Evolutionary conservation across 2,888 invertebrate species (phyloP).

Genomic region (Amiota minor): DNA sequence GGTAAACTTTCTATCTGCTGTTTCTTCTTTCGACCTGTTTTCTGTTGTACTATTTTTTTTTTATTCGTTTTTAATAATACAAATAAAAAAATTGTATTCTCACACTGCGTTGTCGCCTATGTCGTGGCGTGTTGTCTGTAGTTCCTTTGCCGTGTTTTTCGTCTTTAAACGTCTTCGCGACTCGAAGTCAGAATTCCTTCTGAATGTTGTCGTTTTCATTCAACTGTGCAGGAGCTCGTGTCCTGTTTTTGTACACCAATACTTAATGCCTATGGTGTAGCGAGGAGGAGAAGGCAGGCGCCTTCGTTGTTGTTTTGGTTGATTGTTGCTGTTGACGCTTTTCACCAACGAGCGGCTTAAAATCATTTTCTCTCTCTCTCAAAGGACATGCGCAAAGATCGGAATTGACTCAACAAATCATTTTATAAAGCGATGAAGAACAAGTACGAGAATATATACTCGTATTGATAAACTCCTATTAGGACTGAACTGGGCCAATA

Average conservation of each 20-base stretch:
- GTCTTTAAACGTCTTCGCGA: slow-evolving; percentile 63
- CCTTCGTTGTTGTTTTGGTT: slow-evolving; percentile 4
- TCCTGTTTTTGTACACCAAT: slow-evolving; percentile 43
- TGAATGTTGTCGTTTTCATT: slow-evolving; percentile 43
- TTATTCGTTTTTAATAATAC: neutral
- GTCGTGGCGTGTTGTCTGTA: neutral
- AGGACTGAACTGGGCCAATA: neutral
- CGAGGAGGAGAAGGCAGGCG: slow-evolving; percentile 2
- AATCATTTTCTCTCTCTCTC: slow-evolving; percentile 47
- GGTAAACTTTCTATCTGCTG: neutral
- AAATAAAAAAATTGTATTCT: neutral
- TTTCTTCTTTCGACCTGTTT: neutral
- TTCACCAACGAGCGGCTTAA: slow-evolving; percentile 48
- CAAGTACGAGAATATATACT: neutral
- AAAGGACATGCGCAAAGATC: neutral
- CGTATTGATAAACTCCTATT: no score
- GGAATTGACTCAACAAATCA: neutral
- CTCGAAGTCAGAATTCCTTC: slow-evolving; percentile 67
- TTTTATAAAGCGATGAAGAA: neutral
- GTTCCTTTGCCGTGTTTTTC: slow-evolving; percentile 4
- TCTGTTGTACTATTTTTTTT: neutral
- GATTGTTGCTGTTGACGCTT: neutral
- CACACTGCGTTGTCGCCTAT: slow-evolving; percentile 5
- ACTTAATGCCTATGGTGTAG: neutral
- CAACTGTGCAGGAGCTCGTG: slow-evolving; percentile 41